Percentiles rank a stretch among this genome's conserved stretches.
phyloP scores from a whole-genome alignment of 2,113 vertebrate species.

The Stictonetta naevosa region DNA sequence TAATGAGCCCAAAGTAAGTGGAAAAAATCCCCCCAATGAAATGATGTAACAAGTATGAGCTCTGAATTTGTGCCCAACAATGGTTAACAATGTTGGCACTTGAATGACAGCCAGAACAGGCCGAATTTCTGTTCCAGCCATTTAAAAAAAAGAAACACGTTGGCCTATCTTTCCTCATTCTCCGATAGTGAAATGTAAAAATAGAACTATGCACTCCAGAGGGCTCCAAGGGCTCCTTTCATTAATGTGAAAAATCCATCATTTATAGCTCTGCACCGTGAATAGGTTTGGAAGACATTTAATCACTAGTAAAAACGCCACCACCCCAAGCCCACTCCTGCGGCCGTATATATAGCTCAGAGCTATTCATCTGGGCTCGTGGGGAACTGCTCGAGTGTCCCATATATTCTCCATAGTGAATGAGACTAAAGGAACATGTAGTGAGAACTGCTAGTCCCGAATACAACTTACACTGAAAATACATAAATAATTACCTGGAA shows the following conservation, averaged over 20 bases:
- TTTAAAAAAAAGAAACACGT: conserved; percentile 57
- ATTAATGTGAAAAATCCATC: conserved; percentile 73
- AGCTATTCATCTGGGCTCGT: neutral
- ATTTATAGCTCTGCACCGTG: conserved; percentile 51
- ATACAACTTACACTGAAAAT: neutral
- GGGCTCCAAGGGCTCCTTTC: conserved; percentile 55
- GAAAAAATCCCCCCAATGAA: neutral
- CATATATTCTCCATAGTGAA: neutral
- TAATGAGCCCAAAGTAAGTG: neutral
- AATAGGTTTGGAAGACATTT: conserved; percentile 67
- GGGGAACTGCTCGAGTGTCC: neutral
- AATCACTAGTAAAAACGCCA: conserved; percentile 62
- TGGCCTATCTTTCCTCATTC: conserved; percentile 53
- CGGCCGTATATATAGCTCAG: neutral
- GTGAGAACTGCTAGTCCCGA: neutral
- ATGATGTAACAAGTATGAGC: neutral
- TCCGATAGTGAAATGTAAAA: conserved; percentile 67
- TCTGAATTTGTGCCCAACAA: neutral
- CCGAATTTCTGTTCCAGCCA: conserved; percentile 26
- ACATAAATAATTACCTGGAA: neutral
- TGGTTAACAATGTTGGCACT: neutral
- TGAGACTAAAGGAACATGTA: neutral
- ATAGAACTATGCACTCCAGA: conserved; percentile 56
- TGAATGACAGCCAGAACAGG: conserved; percentile 12
- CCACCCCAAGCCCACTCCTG: conserved; percentile 29